Evolutionary conservation across 2,113 vertebrate species (phyloP), one percentile per base, ranked within the genome.

Genomic region (Albula glossodonta): DNA sequence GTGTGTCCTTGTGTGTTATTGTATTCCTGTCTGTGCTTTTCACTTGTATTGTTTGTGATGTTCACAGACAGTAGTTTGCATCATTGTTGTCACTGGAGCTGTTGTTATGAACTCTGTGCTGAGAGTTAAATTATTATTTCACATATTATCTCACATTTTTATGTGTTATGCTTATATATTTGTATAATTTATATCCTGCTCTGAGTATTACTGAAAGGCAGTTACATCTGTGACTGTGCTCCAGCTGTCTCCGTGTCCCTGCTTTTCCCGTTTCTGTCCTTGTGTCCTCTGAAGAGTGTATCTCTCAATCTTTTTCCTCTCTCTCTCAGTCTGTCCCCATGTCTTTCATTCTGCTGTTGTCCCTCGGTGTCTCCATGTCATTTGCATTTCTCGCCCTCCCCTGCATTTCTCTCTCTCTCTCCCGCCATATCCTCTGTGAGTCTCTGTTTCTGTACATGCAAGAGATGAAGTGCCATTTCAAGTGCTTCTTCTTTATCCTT

Each of bases 311-410:
- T 70, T 5, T n/a, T 3, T 70, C 19, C 63, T 17, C 19, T n/a
- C 63, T n/a, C 19, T 70, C 17, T 70, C 19, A 4, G 5, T 19
- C 63, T n/a, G 0, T 19, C 17, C 17, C 2, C 63, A 70, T 19
- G 17, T 19, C 19, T 19, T 22, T n/a, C 2, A 41, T 41, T 41
- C 31, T 4, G 12, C 31, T 41, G 31, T 0, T 56, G 53, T 56
- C 7, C 12, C 12, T 56, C 7, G 0, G 7, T 63, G 0, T 12
- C 53, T 41, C 31, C 31, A 41, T 10, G 92, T 93, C 90, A 92
- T 94, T 93, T 92, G 90, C 88, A 89, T 87, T 87, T 89, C 63
- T 0, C 17, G 13, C 63, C 17, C 17, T 41, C 31, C 31, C 31
- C 31, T 41, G 31, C 1, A 3, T 70, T 5, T 22, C 17, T 70